Base-by-base conservation (phyloP, 2,888 invertebrate genomes). In the Smittia aterrima region DNA sequence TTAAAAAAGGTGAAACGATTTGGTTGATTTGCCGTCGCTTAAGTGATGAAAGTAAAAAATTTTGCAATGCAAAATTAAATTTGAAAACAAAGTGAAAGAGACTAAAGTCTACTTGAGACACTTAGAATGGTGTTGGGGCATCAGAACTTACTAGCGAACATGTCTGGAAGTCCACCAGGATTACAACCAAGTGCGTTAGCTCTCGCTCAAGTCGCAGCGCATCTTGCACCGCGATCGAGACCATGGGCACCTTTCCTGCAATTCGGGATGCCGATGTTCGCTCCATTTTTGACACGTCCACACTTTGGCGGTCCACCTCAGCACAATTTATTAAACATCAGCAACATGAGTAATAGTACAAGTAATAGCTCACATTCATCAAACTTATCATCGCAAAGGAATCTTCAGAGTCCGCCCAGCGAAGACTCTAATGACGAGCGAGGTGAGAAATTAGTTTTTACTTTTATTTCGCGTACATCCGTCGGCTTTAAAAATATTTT, bases 161-260 rank as follows among this genome's bases (percentile, higher is more conserved):
- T 77, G 77, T 66, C 84, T 77, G 78, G 82, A 47, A 25, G 62
- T 53, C 72, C 72, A 47, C 82, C 84, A 80, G 89, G 88, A 78
- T 82, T 90, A 83, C 90, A 90, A 84, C 87, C 89, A 81, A n/a
- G n/a, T n/a, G 88, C 89, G 79, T 83, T 90, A 82, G 88, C 89
- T 80, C 83, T 89, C 78, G 90, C 89, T 81, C 89, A 89, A 79
- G 89, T 89, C 81, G 89, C 89, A 79, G 88, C 88, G 25, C 79
- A 85, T 79, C 82, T 78, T 54, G 77, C 76, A 82, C 79, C 79
- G 27, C 83, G 83, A 75, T 84, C 86, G 76, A 80, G 86, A 76
- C 84, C 86, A 75, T 89, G 88, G 84, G 85, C 88, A 76, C 89
- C 88, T 54, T 86, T 86, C 82, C 83, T 88, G 78, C 79, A 84